Conservation (phyloP, 2,113 vertebrate species). For the Nibea albiflora region DNA sequence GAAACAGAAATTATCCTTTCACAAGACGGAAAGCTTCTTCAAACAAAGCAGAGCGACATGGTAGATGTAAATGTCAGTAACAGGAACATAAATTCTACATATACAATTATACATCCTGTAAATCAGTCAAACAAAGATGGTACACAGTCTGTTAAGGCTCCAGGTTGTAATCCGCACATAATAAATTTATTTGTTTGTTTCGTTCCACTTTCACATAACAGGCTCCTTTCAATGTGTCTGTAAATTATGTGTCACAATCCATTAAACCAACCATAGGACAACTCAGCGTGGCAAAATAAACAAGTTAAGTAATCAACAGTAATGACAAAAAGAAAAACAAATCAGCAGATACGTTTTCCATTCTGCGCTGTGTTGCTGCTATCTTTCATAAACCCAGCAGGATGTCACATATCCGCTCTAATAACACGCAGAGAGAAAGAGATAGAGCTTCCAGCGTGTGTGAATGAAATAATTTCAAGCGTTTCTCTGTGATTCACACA, state of each 20-base stretch:
- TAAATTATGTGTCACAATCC: slow-evolving; percentile 13
- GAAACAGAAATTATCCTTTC: background rate
- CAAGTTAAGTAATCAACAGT: background rate
- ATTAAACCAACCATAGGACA: background rate
- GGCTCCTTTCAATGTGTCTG: background rate
- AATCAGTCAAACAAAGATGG: background rate
- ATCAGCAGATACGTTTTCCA: slow-evolving; percentile 32
- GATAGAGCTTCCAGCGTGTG: background rate
- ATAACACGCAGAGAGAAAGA: background rate
- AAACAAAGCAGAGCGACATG: background rate
- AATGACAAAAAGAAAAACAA: background rate
- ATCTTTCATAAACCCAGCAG: slow-evolving; percentile 48
- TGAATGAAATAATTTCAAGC: background rate
- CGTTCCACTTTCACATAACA: background rate
- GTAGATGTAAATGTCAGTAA: background rate
- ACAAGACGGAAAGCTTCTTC: background rate
- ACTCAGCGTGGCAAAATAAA: background rate
- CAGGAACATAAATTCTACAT: background rate
- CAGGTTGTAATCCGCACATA: background rate
- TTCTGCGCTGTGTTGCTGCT: background rate
- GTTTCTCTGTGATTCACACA: background rate
- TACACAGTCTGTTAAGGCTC: background rate
- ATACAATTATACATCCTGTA: too few species aligned
- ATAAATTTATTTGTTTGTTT: slow-evolving; percentile 10
- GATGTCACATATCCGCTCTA: slow-evolving; percentile 17